Percentiles rank a stretch among this genome's conserved stretches.
Evolutionary conservation across 2,888 invertebrate genomes (phyloP).

Genomic region (Acheta domesticus): DNA sequence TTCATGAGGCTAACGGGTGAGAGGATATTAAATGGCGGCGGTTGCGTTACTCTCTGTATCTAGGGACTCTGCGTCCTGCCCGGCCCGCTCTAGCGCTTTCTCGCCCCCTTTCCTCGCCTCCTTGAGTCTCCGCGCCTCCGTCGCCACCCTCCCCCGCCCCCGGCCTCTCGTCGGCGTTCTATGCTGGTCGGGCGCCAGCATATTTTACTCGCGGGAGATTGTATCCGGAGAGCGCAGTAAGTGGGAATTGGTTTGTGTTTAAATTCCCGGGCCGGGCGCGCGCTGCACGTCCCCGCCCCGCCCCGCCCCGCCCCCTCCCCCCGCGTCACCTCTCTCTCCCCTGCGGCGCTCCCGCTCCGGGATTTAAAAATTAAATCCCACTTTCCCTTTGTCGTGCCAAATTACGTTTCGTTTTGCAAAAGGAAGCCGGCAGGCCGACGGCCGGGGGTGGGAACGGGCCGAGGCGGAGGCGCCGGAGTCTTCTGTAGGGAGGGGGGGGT

Average conservation of each 20-base stretch:
- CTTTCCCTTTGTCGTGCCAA: constrained; percentile 12
- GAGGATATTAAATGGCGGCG: too few relatives aligned
- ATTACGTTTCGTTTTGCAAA: constrained; percentile 18
- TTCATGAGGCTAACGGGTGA: too few relatives aligned
- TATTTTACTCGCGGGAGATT: background rate
- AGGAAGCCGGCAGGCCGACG: background rate
- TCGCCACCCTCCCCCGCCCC: too few relatives aligned
- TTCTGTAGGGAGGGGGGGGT: background rate
- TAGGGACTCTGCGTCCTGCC: too few relatives aligned
- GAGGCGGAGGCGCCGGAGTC: background rate
- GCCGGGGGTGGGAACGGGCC: background rate
- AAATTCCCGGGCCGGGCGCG: background rate
- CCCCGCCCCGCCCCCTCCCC: too few relatives aligned
- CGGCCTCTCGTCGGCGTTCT: too few relatives aligned
- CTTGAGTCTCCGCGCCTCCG: background rate
- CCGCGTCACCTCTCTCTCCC: background rate
- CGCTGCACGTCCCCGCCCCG: background rate
- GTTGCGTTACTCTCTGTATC: too few relatives aligned
- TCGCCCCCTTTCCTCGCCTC: background rate
- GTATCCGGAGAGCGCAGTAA: background rate
- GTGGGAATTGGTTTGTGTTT: constrained; percentile 11
- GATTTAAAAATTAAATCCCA: constrained; percentile 18
- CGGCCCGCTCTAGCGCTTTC: background rate
- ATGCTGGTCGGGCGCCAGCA: background rate
- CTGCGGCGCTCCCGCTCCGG: background rate